phyloP scores from a whole-genome alignment of 1,140 invertebrate genomes.

The Proctacanthus coquilletti region DNA sequence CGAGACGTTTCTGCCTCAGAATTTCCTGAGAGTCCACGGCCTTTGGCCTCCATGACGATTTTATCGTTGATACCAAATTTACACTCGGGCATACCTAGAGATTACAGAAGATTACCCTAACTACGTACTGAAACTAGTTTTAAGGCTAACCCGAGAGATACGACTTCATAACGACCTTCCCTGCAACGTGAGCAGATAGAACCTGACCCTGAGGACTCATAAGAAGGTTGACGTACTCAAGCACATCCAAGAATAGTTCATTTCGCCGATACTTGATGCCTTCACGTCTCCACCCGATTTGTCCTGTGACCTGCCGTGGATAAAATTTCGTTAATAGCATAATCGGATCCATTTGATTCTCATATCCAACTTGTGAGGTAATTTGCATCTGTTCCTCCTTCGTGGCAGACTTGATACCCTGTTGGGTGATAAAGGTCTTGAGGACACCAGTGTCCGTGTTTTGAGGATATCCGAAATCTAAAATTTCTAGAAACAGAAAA shows the following conservation, averaged over 20 bases:
- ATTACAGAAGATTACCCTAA: too few relatives aligned
- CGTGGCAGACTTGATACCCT: slow-evolving; percentile 95
- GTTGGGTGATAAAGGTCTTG: slow-evolving; percentile 99
- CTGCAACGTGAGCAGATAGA: slow-evolving; percentile 95
- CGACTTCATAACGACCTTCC: slow-evolving; percentile 99
- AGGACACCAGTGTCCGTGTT: slow-evolving; percentile 98
- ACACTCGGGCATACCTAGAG: slow-evolving; percentile 90
- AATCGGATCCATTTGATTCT: neutral
- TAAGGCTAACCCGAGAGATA: slow-evolving; percentile 64
- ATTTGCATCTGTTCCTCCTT: slow-evolving; percentile 99
- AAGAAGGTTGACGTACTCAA: slow-evolving; percentile 97
- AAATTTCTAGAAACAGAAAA: slow-evolving; percentile 58
- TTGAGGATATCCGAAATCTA: slow-evolving; percentile 99
- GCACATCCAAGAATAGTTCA: slow-evolving; percentile 96
- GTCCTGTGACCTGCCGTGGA: slow-evolving; percentile 86
- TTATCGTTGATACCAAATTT: slow-evolving; percentile 99
- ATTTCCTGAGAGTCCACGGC: slow-evolving; percentile 48
- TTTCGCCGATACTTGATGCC: slow-evolving; percentile 98
- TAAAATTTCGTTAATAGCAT: slow-evolving; percentile 1
- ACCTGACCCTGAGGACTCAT: slow-evolving; percentile 99
- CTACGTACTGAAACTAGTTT: neutral
- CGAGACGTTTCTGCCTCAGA: slow-evolving; percentile 72
- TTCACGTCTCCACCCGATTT: slow-evolving; percentile 99
- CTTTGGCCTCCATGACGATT: slow-evolving; percentile 97
- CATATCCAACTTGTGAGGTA: slow-evolving; percentile 63